Evolutionary conservation across 2,888 invertebrate genomes (phyloP), one percentile per base, ranked within the genome.

Genomic region (Synergus itoensis): DNA sequence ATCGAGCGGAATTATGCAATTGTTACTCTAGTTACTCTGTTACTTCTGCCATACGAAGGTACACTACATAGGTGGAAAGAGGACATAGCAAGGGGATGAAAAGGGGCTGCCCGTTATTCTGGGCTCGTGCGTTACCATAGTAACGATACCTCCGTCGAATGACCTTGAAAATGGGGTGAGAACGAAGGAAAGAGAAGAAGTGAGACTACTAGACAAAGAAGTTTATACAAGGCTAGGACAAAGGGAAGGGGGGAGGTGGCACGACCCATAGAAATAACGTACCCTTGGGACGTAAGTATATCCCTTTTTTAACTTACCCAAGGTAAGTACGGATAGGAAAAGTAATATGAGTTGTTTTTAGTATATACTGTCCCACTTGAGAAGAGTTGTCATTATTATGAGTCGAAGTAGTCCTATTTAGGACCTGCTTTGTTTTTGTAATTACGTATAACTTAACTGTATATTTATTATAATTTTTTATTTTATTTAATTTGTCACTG

Each of bases 91-190:
- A 82, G 82, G 80, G 86, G 79, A 83, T 83, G 84, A 83, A 84
- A 87, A 84, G 84, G 83, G 86, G 84, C 80, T 85, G 85, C 86
- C 81, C 86, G 87, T 88, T 85, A 90, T 86, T 86, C 85, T 81
- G 86, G 86, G 88, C 86, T 89, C 86, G 84, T 84, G 85, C 85
- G 90, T 90, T 84, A 84, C 84, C 86, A 90, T 90, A 88, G 88
- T 81, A 87, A 90, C 88, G 84, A 83, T 86, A 85, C 86, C 88
- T 88, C 86, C 84, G 85, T 84, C 85, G 85, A 82, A 84, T 87
- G 89, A 89, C 88, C 89, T 90, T 89, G 87, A 84, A 86, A 85
- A 84, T 79, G 83, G 83, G 81, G 80, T 79, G 81, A 80, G 67
- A 80, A 83, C 80, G 80, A 85, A 75, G 76, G 65, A 73, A 77